Conservation (phyloP, 2,113 vertebrate species). For the Axis porcinus region DNA sequence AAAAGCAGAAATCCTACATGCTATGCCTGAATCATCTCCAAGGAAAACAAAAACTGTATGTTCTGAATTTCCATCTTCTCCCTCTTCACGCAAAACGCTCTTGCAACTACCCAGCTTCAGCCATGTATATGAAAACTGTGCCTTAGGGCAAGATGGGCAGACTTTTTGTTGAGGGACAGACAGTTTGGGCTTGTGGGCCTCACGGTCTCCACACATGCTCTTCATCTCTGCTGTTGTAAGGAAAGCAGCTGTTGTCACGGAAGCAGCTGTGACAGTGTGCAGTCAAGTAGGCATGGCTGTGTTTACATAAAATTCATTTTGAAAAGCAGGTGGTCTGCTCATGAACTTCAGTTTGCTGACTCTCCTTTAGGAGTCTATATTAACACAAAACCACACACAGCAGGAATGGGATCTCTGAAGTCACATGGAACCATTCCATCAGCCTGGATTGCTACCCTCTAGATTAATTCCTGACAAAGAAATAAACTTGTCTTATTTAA, state of each 20-base stretch:
- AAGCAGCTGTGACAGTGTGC: neutral
- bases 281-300: neutral
- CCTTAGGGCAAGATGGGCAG: neutral
- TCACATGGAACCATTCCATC: neutral
- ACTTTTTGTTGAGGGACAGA: neutral
- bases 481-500: neutral
- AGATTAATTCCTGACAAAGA: neutral
- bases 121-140: neutral
- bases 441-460: neutral
- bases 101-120: neutral
- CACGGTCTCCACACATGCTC: neutral
- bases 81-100: neutral
- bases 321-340: neutral
- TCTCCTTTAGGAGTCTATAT: neutral
- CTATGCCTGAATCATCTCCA: neutral
- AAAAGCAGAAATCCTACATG: neutral
- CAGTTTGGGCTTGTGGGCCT: neutral
- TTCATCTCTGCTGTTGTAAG: neutral
- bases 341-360: neutral
- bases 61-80: neutral
- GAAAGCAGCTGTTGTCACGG: neutral
- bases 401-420: neutral
- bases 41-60: neutral
- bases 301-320: neutral
- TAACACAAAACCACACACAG: neutral